Evolutionary conservation across 2,797 vertebrate species (phyloP).

Genomic region (Micromesistius poutassou): DNA sequence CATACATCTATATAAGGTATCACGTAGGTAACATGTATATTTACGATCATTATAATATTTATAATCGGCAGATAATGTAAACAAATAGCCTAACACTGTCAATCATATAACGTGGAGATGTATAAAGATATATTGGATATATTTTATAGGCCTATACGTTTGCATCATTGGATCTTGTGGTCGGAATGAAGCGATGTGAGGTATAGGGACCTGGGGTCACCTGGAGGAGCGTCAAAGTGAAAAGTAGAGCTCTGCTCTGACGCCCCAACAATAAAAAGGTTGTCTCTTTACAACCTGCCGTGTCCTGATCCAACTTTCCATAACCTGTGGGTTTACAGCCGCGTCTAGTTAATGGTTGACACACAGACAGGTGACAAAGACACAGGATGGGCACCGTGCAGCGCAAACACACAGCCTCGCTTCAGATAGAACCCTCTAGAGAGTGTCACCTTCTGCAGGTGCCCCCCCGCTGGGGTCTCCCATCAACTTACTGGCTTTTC

Average conservation of each 20-base stretch:
- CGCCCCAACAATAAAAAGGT: conserved; percentile 38
- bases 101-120: background rate
- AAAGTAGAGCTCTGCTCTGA: conserved; percentile 20
- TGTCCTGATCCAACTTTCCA: conserved; percentile 61
- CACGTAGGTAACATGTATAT: background rate
- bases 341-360: conserved; percentile 58
- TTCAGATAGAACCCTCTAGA: background rate
- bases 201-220: background rate
- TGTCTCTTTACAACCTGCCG: conserved; percentile 41
- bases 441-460: background rate
- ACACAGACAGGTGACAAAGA: conserved; percentile 54
- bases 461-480: background rate
- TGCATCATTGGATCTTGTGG: background rate
- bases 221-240: conserved; percentile 43
- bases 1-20: too few relatives aligned
- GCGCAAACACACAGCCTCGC: background rate
- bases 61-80: background rate
- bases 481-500: background rate
- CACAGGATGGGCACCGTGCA: conserved; percentile 32
- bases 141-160: background rate
- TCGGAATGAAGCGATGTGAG: background rate
- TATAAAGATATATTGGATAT: background rate
- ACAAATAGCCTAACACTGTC: background rate
- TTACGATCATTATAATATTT: background rate
- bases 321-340: conserved; percentile 56